These are phyloP conservation scores for Nycticorax nycticorax DNA, from an alignment of 2,113 vertebrate genomes.

Conservation along the genomic window DNA sequence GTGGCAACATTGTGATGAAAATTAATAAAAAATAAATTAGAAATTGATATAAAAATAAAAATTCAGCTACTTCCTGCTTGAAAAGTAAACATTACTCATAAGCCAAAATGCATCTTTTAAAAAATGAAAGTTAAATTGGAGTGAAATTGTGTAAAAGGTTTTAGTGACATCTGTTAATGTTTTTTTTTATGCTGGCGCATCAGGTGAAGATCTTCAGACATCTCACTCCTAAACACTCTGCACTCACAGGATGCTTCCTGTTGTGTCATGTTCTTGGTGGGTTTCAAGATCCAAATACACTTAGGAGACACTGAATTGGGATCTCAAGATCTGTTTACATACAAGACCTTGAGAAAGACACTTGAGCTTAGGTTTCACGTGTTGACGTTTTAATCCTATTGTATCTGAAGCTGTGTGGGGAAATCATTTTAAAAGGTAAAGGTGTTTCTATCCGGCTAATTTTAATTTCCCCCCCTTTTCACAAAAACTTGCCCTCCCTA, in stretches of 20 bases:
- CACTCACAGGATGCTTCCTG: neutral
- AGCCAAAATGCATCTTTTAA: neutral
- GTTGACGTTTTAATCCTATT: neutral
- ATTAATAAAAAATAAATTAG: neutral
- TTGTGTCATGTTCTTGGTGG: neutral
- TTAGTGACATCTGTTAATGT: neutral
- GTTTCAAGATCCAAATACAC: neutral
- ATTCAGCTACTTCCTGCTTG: neutral
- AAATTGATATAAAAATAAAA: neutral
- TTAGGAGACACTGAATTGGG: neutral
- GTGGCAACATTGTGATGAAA: neutral
- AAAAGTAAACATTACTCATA: neutral
- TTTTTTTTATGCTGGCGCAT: neutral
- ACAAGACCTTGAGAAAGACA: neutral
- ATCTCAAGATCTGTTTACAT: neutral
- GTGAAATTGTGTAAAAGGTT: neutral
- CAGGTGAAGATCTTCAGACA: neutral
- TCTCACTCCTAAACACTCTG: neutral
- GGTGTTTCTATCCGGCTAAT: neutral
- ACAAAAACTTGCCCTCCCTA: neutral
- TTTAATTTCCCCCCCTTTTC: neutral
- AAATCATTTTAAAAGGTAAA: neutral
- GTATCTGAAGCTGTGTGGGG: rapidly evolving
- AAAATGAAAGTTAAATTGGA: neutral
- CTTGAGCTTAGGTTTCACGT: neutral